These are phyloP conservation scores for Antrozous pallidus DNA, from an alignment of 2,797 vertebrate species.

Conservation along the genomic window DNA sequence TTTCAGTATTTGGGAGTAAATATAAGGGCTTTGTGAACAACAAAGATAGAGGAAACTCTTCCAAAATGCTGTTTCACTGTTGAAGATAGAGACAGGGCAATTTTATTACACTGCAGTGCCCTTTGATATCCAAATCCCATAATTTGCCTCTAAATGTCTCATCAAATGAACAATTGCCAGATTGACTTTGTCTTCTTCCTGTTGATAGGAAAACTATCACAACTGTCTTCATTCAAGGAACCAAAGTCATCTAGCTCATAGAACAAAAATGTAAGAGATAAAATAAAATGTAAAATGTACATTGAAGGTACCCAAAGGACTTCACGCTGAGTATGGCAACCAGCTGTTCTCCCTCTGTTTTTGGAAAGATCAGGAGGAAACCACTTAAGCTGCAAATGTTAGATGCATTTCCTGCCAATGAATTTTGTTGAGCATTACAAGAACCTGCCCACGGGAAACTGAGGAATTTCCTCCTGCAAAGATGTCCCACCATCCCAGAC, in stretches of 20 bases:
- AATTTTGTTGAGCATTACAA: not conserved
- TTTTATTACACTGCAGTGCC: fast-evolving
- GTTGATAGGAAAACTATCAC: not conserved
- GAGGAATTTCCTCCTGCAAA: slow-evolving; percentile 17
- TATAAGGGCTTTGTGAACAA: not conserved
- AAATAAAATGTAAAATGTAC: not conserved
- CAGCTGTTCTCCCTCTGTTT: not conserved
- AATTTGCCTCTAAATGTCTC: not conserved
- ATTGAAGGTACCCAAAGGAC: not conserved
- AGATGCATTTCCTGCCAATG: not conserved
- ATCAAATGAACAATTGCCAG: not conserved
- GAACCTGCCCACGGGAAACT: fast-evolving
- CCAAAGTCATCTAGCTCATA: fast-evolving
- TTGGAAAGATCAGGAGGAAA: not conserved
- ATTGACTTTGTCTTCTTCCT: not conserved
- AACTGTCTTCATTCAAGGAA: not conserved
- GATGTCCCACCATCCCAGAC: not conserved
- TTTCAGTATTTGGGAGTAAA: not conserved
- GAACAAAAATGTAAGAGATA: not conserved
- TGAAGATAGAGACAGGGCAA: fast-evolving
- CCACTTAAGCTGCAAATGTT: not conserved
- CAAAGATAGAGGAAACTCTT: not conserved
- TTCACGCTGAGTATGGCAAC: not conserved
- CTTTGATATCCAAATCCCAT: not conserved
- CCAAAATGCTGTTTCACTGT: not conserved